Conservation (phyloP, 2,113 vertebrate genomes). For the Proteles cristata region DNA sequence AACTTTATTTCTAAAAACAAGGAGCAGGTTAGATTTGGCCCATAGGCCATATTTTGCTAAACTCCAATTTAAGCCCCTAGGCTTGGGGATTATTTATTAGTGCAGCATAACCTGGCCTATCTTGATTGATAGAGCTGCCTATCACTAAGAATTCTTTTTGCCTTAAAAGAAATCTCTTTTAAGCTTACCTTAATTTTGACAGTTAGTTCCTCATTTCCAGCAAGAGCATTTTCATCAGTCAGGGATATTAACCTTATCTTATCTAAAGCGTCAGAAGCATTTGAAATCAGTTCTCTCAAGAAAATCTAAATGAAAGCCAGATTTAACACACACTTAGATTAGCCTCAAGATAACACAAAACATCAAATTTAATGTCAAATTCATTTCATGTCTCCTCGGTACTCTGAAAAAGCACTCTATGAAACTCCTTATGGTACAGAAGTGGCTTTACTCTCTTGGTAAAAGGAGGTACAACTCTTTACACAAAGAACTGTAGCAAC, state of each 20-base stretch:
- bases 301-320: conserved; percentile 90
- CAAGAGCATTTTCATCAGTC: conserved; percentile 92
- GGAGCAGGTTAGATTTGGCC: not conserved
- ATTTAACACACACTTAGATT: conserved; percentile 32
- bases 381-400: conserved; percentile 16
- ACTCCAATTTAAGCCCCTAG: not conserved
- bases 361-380: not conserved
- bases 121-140: not conserved
- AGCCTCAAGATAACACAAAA: not conserved
- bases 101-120: not conserved
- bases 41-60: not conserved
- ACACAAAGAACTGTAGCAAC: not conserved
- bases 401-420: not conserved
- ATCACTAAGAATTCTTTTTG: not conserved
- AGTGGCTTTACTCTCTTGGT: not conserved
- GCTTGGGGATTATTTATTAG: not conserved
- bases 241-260: conserved; percentile 95
- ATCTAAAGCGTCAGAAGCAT: conserved; percentile 95
- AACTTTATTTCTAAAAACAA: conserved; percentile 13
- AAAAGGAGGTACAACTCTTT: not conserved
- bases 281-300: conserved; percentile 96
- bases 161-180: not conserved
- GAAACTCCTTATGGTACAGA: not conserved
- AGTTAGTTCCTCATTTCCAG: conserved; percentile 93
- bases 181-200: conserved; percentile 95